phyloP scores from a whole-genome alignment of 2,113 vertebrate species.

The Etheostoma spectabile region DNA sequence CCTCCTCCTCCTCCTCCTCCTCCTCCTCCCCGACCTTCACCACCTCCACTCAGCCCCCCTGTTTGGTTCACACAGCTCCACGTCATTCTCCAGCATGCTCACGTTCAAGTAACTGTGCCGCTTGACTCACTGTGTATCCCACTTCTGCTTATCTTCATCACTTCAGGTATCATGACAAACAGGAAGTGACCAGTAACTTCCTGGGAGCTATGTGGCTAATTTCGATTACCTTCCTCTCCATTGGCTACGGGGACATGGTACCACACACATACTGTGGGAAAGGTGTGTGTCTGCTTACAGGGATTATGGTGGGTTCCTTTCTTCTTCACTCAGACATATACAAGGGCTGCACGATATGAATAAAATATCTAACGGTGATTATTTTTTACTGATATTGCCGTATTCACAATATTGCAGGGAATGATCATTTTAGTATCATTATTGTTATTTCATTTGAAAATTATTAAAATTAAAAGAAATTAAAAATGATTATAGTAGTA shows the following conservation, averaged over 20 bases:
- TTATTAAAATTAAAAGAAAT: too few species aligned
- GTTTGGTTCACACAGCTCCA: conserved; percentile 65
- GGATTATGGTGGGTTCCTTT: conserved; percentile 91
- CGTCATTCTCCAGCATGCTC: conserved; percentile 70
- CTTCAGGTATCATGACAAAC: conserved; percentile 96
- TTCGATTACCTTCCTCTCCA: conserved; percentile 98
- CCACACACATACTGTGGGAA: conserved; percentile 98
- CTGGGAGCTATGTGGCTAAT: conserved; percentile 98
- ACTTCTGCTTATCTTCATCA: conserved; percentile 71
- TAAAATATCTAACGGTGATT: too few species aligned
- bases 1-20: conserved; percentile 14
- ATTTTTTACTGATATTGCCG: too few species aligned
- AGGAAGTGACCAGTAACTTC: conserved; percentile 98
- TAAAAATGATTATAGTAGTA: too few species aligned
- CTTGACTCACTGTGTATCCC: conserved; percentile 61
- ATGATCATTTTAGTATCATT: too few species aligned
- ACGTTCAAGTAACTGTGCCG: conserved; percentile 18
- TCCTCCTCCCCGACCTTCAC: conserved; percentile 25
- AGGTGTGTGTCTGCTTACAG: conserved; percentile 96
- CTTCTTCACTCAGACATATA: neutral
- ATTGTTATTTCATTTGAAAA: too few species aligned
- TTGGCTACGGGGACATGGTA: conserved; percentile 98
- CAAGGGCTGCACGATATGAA: too few species aligned
- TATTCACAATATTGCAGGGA: too few species aligned
- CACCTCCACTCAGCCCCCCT: conserved; percentile 45